A percentile compares a stretch with the other conserved stretches of the same genome.
These are phyloP conservation scores for Cheiracanthium punctorium DNA, from an alignment of 2,888 invertebrate species.

Conservation along the genomic window DNA sequence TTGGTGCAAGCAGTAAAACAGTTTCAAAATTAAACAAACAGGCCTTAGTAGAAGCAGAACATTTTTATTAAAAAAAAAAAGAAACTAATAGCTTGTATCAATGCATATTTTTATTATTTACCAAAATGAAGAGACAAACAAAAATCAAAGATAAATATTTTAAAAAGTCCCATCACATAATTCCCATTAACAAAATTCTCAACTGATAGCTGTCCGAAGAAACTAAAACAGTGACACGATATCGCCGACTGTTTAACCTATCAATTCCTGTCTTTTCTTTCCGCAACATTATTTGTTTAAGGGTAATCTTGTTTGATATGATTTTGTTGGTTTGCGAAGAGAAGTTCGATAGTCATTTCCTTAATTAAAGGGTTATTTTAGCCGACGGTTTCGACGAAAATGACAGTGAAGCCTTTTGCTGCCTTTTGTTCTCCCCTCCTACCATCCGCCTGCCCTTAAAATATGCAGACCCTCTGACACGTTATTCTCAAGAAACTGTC, in stretches of 20 bases:
- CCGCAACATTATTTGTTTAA: constrained; percentile 12
- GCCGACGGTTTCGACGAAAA: neutral
- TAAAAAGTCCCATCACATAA: too few species aligned
- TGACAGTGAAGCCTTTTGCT: neutral
- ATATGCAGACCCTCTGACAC: constrained; percentile 24
- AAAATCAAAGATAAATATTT: too few species aligned
- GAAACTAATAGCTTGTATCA: too few species aligned
- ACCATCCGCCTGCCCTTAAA: neutral
- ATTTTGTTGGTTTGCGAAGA: constrained; percentile 5
- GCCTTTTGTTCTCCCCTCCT: constrained; percentile 23
- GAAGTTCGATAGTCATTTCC: constrained; percentile 3
- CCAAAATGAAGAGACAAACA: too few species aligned
- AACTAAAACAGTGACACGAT: neutral
- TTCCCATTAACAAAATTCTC: too few species aligned
- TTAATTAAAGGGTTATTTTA: constrained; percentile 9
- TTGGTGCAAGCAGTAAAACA: too few species aligned
- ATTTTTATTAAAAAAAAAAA: too few species aligned
- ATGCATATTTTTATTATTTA: too few species aligned
- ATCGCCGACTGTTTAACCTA: neutral
- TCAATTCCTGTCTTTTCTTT: neutral
- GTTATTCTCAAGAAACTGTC: constrained; percentile 29
- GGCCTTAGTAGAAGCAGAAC: too few species aligned
- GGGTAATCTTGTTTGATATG: constrained; percentile 9
- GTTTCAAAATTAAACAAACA: too few species aligned
- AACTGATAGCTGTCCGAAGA: neutral